Evolutionary conservation across 2,888 invertebrate genomes (phyloP).

Genomic region (Drosophila atroscutellata): DNA sequence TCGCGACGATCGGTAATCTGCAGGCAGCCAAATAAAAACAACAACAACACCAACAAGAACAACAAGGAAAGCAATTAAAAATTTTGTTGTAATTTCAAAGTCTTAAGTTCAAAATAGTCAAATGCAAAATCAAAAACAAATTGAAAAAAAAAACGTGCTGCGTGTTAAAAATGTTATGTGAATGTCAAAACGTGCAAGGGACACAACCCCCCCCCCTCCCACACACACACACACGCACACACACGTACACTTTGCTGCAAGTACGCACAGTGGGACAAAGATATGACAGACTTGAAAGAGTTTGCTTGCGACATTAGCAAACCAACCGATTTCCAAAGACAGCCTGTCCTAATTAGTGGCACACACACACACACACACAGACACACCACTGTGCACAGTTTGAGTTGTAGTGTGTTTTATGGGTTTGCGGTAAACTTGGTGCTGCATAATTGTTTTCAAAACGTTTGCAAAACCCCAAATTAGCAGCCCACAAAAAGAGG

Average conservation of each 20-base stretch:
- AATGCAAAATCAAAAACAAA: constrained; percentile 28
- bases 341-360: neutral
- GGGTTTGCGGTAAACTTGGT: constrained; percentile 14
- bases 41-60: constrained; percentile 1
- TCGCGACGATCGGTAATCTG: constrained; percentile 87
- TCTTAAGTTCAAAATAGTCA: neutral
- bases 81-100: constrained; percentile 15
- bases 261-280: constrained; percentile 22
- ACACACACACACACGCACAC: neutral
- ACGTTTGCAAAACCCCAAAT: constrained; percentile 47
- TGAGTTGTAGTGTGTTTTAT: neutral
- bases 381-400: constrained; percentile 13
- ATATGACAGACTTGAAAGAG: neutral
- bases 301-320: neutral
- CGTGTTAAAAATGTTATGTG: constrained; percentile 8
- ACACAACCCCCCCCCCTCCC: neutral
- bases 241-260: neutral
- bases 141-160: constrained; percentile 53
- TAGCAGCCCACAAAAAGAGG: constrained; percentile 22
- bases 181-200: constrained; percentile 23
- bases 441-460: constrained; percentile 63
- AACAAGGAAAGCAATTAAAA: constrained; percentile 17
- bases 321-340: neutral
- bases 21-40: neutral
- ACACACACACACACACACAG: neutral